These are phyloP conservation scores for Sebastiscus tertius DNA, from an alignment of 2,797 vertebrate species.

Conservation along the genomic window DNA sequence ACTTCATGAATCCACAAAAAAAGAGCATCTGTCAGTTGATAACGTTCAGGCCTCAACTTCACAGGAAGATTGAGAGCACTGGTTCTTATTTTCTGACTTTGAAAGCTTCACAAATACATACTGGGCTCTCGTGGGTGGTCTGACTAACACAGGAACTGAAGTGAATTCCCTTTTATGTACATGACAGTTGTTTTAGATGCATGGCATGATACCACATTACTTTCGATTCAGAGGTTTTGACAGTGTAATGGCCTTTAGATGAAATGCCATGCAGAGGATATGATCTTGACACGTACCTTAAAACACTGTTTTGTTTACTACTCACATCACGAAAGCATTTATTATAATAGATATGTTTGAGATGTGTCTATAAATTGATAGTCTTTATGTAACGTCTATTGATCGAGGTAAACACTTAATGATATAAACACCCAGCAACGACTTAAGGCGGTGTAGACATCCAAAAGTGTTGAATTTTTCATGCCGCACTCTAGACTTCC, in stretches of 20 bases:
- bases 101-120: not conserved
- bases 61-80: not conserved
- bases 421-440: not conserved
- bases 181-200: not conserved
- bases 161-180: not conserved
- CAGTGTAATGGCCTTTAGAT: not conserved
- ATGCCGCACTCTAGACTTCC: not conserved
- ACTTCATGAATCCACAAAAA: not conserved
- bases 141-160: not conserved
- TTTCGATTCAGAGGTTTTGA: not conserved
- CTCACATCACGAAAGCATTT: not conserved
- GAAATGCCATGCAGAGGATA: not conserved
- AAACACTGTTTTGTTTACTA: not conserved
- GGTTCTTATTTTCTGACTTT: not conserved
- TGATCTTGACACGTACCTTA: not conserved
- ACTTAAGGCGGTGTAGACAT: not conserved
- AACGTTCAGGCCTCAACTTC: not conserved
- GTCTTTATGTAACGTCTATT: not conserved
- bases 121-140: not conserved
- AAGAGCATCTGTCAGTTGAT: not conserved
- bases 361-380: not conserved
- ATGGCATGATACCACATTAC: not conserved
- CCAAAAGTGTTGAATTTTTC: conserved; percentile 2
- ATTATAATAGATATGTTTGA: not conserved
- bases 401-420: not conserved